These are phyloP conservation scores for Thripadectes ignobilis DNA, from an alignment of 2,797 vertebrate species.

Conservation along the genomic window DNA sequence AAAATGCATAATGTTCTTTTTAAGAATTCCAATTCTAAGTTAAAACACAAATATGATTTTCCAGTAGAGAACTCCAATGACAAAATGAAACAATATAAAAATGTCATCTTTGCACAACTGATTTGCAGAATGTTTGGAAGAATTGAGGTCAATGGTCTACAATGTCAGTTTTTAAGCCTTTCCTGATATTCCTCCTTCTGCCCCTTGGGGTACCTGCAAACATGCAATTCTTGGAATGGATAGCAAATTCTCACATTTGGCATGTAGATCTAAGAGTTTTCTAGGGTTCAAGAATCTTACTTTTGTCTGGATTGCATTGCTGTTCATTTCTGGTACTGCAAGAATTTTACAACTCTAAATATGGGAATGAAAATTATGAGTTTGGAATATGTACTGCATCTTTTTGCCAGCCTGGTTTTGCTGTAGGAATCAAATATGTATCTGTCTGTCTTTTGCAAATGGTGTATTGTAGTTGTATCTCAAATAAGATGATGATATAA, in stretches of 20 bases:
- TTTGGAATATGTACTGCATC: neutral
- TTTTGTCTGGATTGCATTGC: constrained; percentile 34
- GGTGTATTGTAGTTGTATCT: neutral
- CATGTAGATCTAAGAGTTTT: neutral
- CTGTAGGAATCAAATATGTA: neutral
- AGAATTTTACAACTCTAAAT: constrained; percentile 37
- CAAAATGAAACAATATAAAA: neutral
- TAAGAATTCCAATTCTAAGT: neutral
- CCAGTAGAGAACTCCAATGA: neutral
- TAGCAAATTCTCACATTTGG: neutral
- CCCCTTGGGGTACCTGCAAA: neutral
- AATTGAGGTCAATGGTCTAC: neutral
- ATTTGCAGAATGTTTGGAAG: neutral
- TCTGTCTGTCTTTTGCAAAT: neutral
- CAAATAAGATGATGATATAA: neutral
- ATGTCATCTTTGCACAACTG: neutral
- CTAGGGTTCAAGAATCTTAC: constrained; percentile 8
- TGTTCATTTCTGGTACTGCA: constrained; percentile 5
- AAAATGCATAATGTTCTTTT: neutral
- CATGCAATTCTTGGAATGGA: neutral
- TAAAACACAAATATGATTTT: neutral
- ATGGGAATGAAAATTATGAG: constrained; percentile 16
- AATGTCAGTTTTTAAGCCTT: neutral
- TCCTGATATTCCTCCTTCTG: neutral
- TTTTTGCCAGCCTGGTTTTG: constrained; percentile 8